These are phyloP conservation scores for Willisornis vidua DNA, from an alignment of 2,113 vertebrate genomes.

Conservation along the genomic window DNA sequence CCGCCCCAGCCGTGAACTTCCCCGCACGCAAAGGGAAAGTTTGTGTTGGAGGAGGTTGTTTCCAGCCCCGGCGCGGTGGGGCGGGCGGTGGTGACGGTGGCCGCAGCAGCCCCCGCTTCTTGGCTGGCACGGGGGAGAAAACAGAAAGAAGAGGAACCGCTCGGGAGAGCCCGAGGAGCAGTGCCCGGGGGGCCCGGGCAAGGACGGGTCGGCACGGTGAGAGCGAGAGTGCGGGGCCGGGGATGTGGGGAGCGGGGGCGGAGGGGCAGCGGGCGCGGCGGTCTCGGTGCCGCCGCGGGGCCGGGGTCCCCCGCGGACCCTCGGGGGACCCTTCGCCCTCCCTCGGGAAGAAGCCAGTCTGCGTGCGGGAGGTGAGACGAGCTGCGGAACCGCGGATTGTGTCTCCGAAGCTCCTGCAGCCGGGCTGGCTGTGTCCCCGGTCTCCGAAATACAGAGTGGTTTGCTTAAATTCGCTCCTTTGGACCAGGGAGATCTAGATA, in stretches of 20 bases:
- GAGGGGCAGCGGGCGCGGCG: background rate
- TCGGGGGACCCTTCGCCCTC: background rate
- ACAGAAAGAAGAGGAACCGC: background rate
- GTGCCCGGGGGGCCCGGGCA: background rate
- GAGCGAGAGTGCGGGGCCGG: background rate
- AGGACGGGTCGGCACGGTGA: background rate
- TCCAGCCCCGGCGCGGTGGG: background rate
- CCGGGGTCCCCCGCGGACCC: background rate
- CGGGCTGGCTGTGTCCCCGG: background rate
- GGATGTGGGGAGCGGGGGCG: background rate
- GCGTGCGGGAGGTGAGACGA: background rate
- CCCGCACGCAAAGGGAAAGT: background rate
- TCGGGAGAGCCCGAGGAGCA: background rate
- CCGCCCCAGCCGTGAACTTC: background rate
- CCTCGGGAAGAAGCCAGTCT: background rate
- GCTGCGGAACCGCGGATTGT: rapidly evolving
- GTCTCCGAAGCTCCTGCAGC: background rate
- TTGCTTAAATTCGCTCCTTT: background rate
- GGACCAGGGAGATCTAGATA: background rate
- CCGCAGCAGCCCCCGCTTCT: background rate
- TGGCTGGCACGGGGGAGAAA: background rate
- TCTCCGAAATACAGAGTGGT: background rate
- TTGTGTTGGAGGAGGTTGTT: background rate
- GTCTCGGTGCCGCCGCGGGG: background rate
- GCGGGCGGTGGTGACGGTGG: background rate